These are phyloP conservation scores for Trichogramma dendrolimi DNA, from an alignment of 2,888 invertebrate genomes.

Conservation along the genomic window DNA sequence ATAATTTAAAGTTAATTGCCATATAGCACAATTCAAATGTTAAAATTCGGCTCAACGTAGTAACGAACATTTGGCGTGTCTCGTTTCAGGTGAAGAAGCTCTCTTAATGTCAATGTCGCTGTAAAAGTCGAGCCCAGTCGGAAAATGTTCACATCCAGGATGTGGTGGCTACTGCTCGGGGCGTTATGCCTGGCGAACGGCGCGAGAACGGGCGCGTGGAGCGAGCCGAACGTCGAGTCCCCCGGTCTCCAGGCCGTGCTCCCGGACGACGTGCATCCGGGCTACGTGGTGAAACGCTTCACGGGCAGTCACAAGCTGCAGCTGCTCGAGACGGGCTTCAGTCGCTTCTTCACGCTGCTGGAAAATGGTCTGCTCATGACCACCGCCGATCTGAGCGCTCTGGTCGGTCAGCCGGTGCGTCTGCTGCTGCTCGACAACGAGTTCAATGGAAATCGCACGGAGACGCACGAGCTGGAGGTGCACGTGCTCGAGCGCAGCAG, in stretches of 20 bases:
- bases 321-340: constrained; percentile 74
- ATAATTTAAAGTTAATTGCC: no score
- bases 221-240: not conserved
- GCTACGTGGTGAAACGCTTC: constrained; percentile 81
- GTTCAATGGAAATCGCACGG: constrained; percentile 74
- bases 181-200: constrained; percentile 35
- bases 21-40: no score
- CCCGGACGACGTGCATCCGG: constrained; percentile 86
- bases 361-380: constrained; percentile 88
- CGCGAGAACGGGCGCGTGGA: constrained; percentile 14
- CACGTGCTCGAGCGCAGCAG: constrained; percentile 78
- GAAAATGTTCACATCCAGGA: constrained; percentile 33
- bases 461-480: constrained; percentile 75
- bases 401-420: constrained; percentile 77
- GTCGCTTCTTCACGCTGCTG: constrained; percentile 81
- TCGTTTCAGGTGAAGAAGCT: not conserved
- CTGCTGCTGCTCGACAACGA: constrained; percentile 67
- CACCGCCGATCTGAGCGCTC: constrained; percentile 75
- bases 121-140: no score
- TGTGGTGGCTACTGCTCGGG: constrained; percentile 43
- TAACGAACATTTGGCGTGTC: not conserved
- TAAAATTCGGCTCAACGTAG: not conserved
- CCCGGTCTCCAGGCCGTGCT: constrained; percentile 57
- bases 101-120: no score
- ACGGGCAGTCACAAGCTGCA: constrained; percentile 52